Conservation (phyloP, 2,888 invertebrate species). For the Portevinia maculata region DNA sequence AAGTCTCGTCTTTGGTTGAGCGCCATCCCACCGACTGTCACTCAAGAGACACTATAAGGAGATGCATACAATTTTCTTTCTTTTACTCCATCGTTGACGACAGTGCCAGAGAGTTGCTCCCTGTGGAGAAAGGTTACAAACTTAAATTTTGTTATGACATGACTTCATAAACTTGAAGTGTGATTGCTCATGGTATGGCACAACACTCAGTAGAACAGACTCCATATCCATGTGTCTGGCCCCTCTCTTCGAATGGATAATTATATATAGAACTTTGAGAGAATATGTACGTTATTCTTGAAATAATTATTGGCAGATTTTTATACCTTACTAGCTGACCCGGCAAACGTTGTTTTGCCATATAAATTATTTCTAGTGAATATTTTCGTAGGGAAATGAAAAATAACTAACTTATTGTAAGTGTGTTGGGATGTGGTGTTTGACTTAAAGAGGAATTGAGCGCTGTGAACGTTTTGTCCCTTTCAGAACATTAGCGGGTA, state of each 20-base stretch:
- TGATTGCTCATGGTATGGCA: conserved; percentile 50
- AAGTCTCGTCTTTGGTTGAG: conserved; percentile 38
- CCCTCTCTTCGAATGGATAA: background rate
- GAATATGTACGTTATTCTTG: too few species aligned
- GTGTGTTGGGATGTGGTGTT: too few species aligned
- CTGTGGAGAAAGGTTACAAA: conserved; percentile 20
- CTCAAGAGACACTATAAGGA: conserved; percentile 57
- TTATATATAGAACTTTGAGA: background rate
- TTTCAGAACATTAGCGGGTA: too few species aligned
- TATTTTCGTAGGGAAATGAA: too few species aligned
- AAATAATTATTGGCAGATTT: too few species aligned
- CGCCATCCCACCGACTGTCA: conserved; percentile 56
- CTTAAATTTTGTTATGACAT: conserved; percentile 59
- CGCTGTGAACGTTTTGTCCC: too few species aligned
- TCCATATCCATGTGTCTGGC: background rate
- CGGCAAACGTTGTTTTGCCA: too few species aligned
- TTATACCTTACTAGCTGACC: too few species aligned
- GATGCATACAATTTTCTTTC: conserved; percentile 49
- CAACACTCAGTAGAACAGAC: conserved; percentile 8
- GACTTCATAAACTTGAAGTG: conserved; percentile 62
- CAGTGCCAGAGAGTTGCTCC: conserved; percentile 36
- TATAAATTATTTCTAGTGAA: too few species aligned
- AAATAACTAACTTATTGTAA: too few species aligned
- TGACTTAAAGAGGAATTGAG: too few species aligned
- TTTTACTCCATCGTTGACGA: conserved; percentile 19